Evolutionary conservation across 2,797 vertebrate genomes (phyloP).

Genomic region (Serranus cabrilla): DNA sequence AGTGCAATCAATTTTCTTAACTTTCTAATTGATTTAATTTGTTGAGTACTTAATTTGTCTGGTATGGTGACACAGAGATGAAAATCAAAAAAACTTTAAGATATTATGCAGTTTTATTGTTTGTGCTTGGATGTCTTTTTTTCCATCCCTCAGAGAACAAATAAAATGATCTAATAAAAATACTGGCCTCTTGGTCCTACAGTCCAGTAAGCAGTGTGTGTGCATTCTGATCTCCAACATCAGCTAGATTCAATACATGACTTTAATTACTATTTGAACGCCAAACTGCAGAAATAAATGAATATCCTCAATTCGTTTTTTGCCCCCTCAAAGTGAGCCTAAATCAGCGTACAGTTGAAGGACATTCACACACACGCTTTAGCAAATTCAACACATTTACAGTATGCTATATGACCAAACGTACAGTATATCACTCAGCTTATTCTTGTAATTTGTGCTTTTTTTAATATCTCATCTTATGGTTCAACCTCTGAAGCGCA

Average conservation of each 20-base stretch:
- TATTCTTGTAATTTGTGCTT: constrained; percentile 49
- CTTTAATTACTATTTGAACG: constrained; percentile 74
- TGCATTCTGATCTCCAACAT: constrained; percentile 68
- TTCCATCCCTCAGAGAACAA: constrained; percentile 33
- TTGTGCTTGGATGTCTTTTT: constrained; percentile 12
- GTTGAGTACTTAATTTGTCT: not conserved
- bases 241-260: constrained; percentile 66
- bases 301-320: constrained; percentile 20
- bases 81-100: constrained; percentile 14
- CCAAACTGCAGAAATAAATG: constrained; percentile 48
- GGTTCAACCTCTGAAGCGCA: constrained; percentile 54
- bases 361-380: constrained; percentile 13
- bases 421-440: constrained; percentile 22
- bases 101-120: not conserved
- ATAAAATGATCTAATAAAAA: constrained; percentile 70
- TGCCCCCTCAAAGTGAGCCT: not conserved
- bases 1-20: not conserved
- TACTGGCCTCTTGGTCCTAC: constrained; percentile 67
- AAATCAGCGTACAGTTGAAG: constrained; percentile 13
- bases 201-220: constrained; percentile 56
- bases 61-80: not conserved
- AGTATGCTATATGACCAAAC: constrained; percentile 18
- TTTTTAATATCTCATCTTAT: constrained; percentile 54
- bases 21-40: not conserved
- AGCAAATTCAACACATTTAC: constrained; percentile 34